These are phyloP conservation scores for Drosophila tropicalis DNA, from an alignment of 1,140 invertebrate species.

Conservation along the genomic window DNA sequence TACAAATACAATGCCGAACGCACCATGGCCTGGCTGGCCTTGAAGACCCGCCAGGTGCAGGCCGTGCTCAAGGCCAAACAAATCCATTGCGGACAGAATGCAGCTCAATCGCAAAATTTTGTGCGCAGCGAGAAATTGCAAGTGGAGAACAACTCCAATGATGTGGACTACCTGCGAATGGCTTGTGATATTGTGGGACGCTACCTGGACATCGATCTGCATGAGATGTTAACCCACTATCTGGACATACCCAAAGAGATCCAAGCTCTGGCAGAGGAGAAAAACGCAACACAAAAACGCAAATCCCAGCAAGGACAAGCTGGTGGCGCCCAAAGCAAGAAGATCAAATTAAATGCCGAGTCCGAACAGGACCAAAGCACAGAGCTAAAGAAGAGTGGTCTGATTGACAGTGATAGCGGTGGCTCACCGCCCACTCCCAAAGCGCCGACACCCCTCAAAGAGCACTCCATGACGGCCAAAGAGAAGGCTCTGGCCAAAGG, in stretches of 20 bases:
- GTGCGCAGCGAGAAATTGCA: conserved; percentile 86
- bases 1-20: conserved; percentile 92
- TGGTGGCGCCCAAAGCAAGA: conserved; percentile 50
- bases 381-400: conserved; percentile 51
- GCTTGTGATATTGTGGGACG: conserved; percentile 72
- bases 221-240: conserved; percentile 59
- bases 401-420: conserved; percentile 58
- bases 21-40: conserved; percentile 88
- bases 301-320: conserved; percentile 62
- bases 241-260: conserved; percentile 71
- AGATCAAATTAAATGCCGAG: conserved; percentile 59
- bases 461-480: conserved; percentile 85
- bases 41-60: conserved; percentile 87
- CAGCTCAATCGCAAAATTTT: conserved; percentile 88
- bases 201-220: conserved; percentile 66
- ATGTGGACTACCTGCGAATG: conserved; percentile 77
- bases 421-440: conserved; percentile 38
- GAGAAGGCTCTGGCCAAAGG: conserved; percentile 89
- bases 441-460: conserved; percentile 74
- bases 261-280: conserved; percentile 64
- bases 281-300: conserved; percentile 58
- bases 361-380: conserved; percentile 31
- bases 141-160: conserved; percentile 77
- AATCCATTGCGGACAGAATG: conserved; percentile 88
- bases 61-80: conserved; percentile 87